Base-by-base conservation (phyloP, 1,140 invertebrate genomes). In the Cotesia vestalis region DNA sequence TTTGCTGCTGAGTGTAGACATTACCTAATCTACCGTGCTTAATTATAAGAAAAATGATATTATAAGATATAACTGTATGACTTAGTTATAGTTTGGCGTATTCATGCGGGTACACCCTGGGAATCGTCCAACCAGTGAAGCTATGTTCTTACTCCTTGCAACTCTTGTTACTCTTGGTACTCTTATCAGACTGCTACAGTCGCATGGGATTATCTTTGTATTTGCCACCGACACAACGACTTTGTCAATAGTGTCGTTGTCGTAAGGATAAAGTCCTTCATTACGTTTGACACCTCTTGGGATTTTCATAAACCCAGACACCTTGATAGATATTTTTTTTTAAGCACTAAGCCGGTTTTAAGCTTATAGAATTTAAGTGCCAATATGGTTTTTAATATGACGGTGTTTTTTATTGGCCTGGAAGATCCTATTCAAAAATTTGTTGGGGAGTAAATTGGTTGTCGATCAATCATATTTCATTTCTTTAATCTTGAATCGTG, bases 141-240 rank as follows among this genome's bases (percentile, higher is more conserved):
- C 12, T 5, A 12, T 27, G 12, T 6, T n/a, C 36, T 36, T 27
- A 27, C 27, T 27, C 27, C 27, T 27, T 27, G 1, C 27, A 2
- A 27, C 27, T 4, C 20, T 46, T 46, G 40, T 11, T 46, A 55
- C n/a, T 55, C n/a, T 14, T 55, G 53, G 5, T 11, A 9, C 66
- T 68, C 55, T 68, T 68, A 68, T 68, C 66, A 27, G 36, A 55
- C 66, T 4, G 53, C 51, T 68, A 68, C 66, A 68, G 66, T 68
- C 66, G 55, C 66, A 38, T 57, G 20, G 66, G 66, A 68, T 68
- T 68, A 68, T 68, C 52, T 59, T 27, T 35, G 61, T 63, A 63
- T 63, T 63, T 40, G 12, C 61, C 35, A 38, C 27, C 38, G 53
- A 55, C 61, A 63, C 35, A 40, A 38, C 61, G 38, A 63, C 61